Percentiles rank a stretch among this genome's conserved stretches.
Conservation (phyloP, 2,113 vertebrate species). For the Sinocyclocheilus grahami region DNA sequence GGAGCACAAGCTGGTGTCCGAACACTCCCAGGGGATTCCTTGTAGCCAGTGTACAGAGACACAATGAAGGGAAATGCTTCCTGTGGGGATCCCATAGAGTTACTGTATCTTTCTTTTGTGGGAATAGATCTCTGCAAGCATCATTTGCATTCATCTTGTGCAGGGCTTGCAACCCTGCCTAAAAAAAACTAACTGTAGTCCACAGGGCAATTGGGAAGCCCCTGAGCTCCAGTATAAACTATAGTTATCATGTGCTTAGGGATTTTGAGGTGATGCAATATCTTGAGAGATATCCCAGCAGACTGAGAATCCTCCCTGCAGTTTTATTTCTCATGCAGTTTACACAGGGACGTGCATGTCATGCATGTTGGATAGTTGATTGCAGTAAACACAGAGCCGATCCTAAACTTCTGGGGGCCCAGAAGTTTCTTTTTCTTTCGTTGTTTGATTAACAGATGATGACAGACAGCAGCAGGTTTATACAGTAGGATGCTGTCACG, state of each 20-base stretch:
- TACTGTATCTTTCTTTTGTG: constrained; percentile 45
- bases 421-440: too few species aligned
- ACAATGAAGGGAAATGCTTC: constrained; percentile 61
- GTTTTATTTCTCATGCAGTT: constrained; percentile 21
- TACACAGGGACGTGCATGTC: background rate
- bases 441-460: too few species aligned
- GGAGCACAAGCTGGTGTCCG: constrained; percentile 41
- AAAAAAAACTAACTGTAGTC: constrained; percentile 36
- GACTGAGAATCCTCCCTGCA: background rate
- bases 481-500: too few species aligned
- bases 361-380: background rate
- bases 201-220: constrained; percentile 39
- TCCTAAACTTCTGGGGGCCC: too few species aligned
- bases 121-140: constrained; percentile 48
- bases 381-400: too few species aligned
- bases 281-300: constrained; percentile 4
- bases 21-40: constrained; percentile 12
- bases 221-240: constrained; percentile 30
- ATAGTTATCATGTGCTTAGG: constrained; percentile 6
- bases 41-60: constrained; percentile 38
- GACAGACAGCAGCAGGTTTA: too few species aligned
- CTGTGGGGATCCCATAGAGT: constrained; percentile 53
- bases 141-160: constrained; percentile 48
- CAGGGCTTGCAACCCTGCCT: constrained; percentile 2
- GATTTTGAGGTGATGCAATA: constrained; percentile 27